A percentile compares a stretch with the other conserved stretches of the same genome.
Conservation (phyloP, 2,797 vertebrate genomes). For the Monodelphis domestica region DNA sequence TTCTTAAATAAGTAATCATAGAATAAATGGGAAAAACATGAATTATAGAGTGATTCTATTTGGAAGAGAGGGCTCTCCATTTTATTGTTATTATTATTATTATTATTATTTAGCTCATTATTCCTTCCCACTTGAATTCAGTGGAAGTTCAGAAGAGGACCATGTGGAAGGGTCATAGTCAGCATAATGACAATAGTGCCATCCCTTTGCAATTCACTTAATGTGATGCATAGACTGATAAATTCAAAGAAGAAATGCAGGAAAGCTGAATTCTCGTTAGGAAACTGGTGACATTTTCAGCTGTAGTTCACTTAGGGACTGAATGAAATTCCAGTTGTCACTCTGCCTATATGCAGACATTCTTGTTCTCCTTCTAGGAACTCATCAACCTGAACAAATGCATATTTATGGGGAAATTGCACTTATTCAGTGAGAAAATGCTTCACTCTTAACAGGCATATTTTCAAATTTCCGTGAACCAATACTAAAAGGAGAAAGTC, state of each 20-base stretch:
- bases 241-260: conserved; percentile 44
- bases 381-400: conserved; percentile 27
- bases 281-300: conserved; percentile 56
- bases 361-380: conserved; percentile 36
- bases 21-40: neutral
- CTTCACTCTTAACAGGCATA: neutral
- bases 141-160: neutral
- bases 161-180: conserved; percentile 11
- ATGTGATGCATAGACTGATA: neutral
- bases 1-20: conserved; percentile 18
- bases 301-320: conserved; percentile 33
- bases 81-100: neutral
- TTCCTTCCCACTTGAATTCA: conserved; percentile 33
- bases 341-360: conserved; percentile 17
- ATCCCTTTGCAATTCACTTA: conserved; percentile 25
- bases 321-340: conserved; percentile 41
- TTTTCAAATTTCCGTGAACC: conserved; percentile 29
- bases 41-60: neutral
- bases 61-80: conserved; percentile 34
- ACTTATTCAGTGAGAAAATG: conserved; percentile 40
- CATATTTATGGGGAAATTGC: conserved; percentile 52
- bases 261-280: conserved; percentile 44
- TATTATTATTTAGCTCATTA: neutral
- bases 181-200: conserved; percentile 15
- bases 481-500: conserved; percentile 14